Base-by-base conservation (phyloP, 2,113 vertebrate species). In the Corythoichthys haematopterus region DNA sequence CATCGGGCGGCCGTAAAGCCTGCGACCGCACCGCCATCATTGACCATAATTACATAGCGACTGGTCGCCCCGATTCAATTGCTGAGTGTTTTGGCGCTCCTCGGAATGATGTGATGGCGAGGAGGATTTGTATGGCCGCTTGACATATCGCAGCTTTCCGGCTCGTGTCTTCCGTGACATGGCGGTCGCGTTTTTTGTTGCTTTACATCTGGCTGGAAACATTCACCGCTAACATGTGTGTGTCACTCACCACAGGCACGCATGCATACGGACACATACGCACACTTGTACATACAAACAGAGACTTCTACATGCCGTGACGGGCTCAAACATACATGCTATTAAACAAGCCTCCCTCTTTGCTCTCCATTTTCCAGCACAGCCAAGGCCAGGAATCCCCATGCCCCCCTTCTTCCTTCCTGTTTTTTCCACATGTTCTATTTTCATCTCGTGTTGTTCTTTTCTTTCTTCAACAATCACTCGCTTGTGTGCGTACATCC, bases 281-380 rank as follows among this genome's bases (percentile, higher is more conserved):
- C 16, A 53, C 16, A 53, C 52, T 20, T n/a, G 8, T 15, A 20
- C 55, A 35, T 9, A 16, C 15, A 28, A 28, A 28, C 20, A 28
- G 20, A 28, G 20, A 2, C 28, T 28, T 3, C 53, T 28, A 20
- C 28, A 55, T 33, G 12, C 45, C 9, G 8, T 7, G 11, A 11
- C 45, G 6, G 2, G 11, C 20, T 28, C 52, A 33, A n/a, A 2
- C 53, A 6, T 16, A 51, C 48, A 51, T 0, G 35, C 12, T 45
- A 2, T 62, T 62, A n/a, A 16, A 59, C 14, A 15, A 38, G 8
- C 38, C 40, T 57, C 37, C 2, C 35, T 48, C n/a, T 47, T 12
- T 33, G 16, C 68, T 81, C 64, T 6, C 81, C 36, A 66, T 59
- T 80, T 87, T 83, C 82, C 83, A 73, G 62, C 53, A 63, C 50